Conservation (phyloP, 2,888 invertebrate species). For the Dioctria linearis region DNA sequence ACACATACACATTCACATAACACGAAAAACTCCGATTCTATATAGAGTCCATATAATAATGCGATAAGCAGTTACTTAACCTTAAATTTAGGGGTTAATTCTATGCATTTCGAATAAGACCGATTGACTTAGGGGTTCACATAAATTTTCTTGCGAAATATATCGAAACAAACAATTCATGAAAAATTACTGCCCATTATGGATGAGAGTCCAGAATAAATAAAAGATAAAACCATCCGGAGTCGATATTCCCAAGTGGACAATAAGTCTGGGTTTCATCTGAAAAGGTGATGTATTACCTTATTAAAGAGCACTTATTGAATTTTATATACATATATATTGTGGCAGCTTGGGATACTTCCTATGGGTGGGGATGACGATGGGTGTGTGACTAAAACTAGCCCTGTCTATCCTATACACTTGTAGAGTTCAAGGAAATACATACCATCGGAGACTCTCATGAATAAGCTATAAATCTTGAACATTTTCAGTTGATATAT, state of each 20-base stretch:
- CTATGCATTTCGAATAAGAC: slow-evolving; percentile 42
- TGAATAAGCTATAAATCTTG: slow-evolving; percentile 54
- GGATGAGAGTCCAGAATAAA: slow-evolving; percentile 55
- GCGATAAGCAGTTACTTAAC: slow-evolving; percentile 31
- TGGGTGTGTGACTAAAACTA: no score
- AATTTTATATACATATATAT: slow-evolving; percentile 54
- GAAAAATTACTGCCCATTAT: slow-evolving; percentile 58
- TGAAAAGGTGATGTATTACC: slow-evolving; percentile 58
- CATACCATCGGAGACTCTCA: slow-evolving; percentile 35
- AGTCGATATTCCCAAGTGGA: slow-evolving; percentile 55
- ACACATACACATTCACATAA: no score
- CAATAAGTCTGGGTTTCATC: slow-evolving; percentile 56
- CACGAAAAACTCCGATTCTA: neutral
- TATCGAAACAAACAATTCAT: slow-evolving; percentile 53
- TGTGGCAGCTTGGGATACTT: slow-evolving; percentile 50
- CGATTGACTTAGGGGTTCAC: neutral
- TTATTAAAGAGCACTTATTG: slow-evolving; percentile 59
- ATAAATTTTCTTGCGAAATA: slow-evolving; percentile 25
- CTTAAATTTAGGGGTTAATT: slow-evolving; percentile 45
- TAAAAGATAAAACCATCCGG: slow-evolving; percentile 55
- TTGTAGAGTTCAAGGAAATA: slow-evolving; percentile 32
- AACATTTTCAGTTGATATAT: slow-evolving; percentile 36
- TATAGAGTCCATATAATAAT: neutral
- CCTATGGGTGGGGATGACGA: slow-evolving; percentile 8
- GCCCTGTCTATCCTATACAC: neutral